phyloP scores from a whole-genome alignment of 1,140 invertebrate genomes.

The Micrasema minimum region DNA sequence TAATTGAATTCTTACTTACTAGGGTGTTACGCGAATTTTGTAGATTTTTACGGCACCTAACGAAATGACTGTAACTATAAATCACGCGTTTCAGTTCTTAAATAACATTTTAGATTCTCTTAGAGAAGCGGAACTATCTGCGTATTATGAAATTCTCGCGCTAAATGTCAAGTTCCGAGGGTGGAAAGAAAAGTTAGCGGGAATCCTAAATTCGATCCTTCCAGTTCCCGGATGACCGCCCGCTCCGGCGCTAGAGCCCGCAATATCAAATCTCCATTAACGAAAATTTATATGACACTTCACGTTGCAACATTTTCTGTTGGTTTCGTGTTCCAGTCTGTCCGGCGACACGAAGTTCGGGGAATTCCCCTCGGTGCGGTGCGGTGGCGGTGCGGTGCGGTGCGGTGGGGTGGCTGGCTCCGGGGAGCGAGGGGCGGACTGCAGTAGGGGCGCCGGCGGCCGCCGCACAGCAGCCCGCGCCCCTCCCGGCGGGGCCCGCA shows the following conservation, averaged over 20 bases:
- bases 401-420: too few species aligned
- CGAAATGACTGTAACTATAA: too few species aligned
- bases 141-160: conserved; percentile 1
- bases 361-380: not conserved
- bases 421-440: not conserved
- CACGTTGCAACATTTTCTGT: conserved; percentile 9
- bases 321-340: conserved; percentile 4
- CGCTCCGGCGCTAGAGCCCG: not conserved
- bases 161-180: not conserved
- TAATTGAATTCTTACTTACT: too few species aligned
- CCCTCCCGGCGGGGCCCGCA: not conserved
- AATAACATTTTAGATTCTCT: too few species aligned
- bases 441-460: not conserved
- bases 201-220: conserved; percentile 12
- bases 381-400: too few species aligned
- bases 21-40: too few species aligned
- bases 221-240: not conserved
- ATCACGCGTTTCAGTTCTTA: too few species aligned
- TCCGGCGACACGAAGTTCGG: conserved; percentile 20
- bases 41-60: too few species aligned
- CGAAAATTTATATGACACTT: conserved; percentile 26
- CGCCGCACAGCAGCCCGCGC: too few species aligned
- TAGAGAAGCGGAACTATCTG: not conserved
- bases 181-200: not conserved
- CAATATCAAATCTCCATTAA: conserved; percentile 22